phyloP scores from a whole-genome alignment of 2,113 vertebrate species.

The Maylandia zebra region DNA sequence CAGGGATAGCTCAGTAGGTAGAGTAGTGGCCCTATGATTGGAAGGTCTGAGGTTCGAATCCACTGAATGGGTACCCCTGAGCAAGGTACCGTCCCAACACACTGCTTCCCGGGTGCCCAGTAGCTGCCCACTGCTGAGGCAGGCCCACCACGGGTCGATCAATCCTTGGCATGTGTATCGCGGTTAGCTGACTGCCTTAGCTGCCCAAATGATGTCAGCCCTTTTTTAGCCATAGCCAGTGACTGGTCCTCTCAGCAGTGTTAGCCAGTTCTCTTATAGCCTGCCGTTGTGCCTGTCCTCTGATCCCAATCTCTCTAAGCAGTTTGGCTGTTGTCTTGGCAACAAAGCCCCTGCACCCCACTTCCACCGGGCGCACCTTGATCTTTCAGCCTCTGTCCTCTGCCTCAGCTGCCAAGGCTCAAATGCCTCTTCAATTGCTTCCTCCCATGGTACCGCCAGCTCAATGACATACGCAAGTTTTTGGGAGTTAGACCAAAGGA shows the following conservation, averaged over 20 bases:
- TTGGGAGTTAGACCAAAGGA: neutral
- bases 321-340: rapidly evolving
- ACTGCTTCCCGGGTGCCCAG: neutral
- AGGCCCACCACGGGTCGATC: rapidly evolving
- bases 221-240: neutral
- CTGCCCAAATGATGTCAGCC: rapidly evolving
- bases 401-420: neutral
- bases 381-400: neutral
- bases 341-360: neutral
- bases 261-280: rapidly evolving
- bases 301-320: neutral
- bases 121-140: neutral
- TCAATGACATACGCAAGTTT: neutral
- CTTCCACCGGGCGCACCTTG: neutral
- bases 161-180: rapidly evolving
- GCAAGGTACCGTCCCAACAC: rapidly evolving
- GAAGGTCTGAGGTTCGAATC: neutral
- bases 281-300: neutral
- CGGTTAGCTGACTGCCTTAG: neutral
- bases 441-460: neutral
- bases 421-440: rapidly evolving
- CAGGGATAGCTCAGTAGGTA: neutral
- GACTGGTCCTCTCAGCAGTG: neutral
- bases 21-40: neutral
- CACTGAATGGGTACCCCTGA: neutral